These are phyloP conservation scores for Diaperis boleti DNA, from an alignment of 2,888 invertebrate species.

Conservation along the genomic window DNA sequence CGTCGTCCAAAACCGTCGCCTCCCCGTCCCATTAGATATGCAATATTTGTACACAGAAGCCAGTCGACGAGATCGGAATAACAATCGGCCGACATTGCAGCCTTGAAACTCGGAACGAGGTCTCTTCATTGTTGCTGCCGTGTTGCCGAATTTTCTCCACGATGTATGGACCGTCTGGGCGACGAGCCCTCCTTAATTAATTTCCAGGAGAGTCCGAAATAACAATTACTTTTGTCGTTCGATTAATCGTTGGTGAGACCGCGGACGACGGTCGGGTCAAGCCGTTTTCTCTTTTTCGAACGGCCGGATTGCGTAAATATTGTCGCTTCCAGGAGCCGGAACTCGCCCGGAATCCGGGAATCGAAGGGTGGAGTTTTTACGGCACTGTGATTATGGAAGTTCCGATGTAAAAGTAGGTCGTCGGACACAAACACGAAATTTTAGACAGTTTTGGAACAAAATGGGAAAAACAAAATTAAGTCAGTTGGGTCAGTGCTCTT, in stretches of 20 bases:
- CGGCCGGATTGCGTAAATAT: constrained; percentile 5
- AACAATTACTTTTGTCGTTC: too few relatives aligned
- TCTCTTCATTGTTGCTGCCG: constrained; percentile 30
- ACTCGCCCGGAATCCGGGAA: too few relatives aligned
- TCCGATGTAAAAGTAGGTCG: too few relatives aligned
- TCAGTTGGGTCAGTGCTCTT: too few relatives aligned
- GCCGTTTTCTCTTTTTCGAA: not conserved
- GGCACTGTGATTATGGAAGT: too few relatives aligned
- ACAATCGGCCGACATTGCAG: constrained; percentile 22
- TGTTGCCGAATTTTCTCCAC: constrained; percentile 36
- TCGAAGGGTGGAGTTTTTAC: too few relatives aligned
- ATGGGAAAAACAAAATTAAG: too few relatives aligned
- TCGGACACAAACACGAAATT: too few relatives aligned
- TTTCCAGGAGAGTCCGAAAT: constrained; percentile 22
- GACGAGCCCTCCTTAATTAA: constrained; percentile 34
- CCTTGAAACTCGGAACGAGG: constrained; percentile 35
- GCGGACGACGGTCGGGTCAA: constrained; percentile 7
- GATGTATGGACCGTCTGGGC: constrained; percentile 35
- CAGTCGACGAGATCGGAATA: constrained; percentile 31
- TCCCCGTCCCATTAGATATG: constrained; percentile 32
- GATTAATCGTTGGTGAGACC: constrained; percentile 27
- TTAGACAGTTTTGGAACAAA: too few relatives aligned
- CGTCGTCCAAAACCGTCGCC: constrained; percentile 20
- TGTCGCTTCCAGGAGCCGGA: not conserved
- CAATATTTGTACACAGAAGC: constrained; percentile 41